Conservation (phyloP, 1,140 invertebrate species). For the Zaprionus gabonicus region DNA sequence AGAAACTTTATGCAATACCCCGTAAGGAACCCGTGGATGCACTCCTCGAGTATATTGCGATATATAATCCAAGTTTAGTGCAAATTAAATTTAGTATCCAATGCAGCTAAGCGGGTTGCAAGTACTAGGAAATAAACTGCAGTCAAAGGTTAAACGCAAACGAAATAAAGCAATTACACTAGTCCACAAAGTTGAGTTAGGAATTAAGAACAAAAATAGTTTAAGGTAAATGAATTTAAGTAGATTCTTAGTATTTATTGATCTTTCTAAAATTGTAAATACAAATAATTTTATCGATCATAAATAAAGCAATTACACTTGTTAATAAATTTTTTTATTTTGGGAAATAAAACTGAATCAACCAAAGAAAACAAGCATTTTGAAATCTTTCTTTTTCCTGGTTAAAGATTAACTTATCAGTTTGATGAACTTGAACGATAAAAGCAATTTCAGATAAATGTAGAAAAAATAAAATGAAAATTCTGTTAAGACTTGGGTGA, state of each 20-base stretch:
- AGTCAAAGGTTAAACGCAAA: not conserved
- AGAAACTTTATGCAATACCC: constrained; percentile 45
- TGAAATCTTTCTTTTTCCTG: no score
- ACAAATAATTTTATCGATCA: no score
- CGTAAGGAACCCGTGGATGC: constrained; percentile 27
- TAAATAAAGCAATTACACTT: not conserved
- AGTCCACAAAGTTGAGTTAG: not conserved
- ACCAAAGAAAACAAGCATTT: no score
- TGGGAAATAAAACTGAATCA: no score
- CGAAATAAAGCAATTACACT: not conserved
- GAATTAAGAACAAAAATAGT: not conserved
- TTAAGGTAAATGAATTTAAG: not conserved
- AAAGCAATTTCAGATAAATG: no score
- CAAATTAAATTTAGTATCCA: not conserved
- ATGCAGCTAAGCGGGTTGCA: not conserved
- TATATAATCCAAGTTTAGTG: not conserved
- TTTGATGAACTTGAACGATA: no score
- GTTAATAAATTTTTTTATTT: not conserved
- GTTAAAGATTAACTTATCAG: no score
- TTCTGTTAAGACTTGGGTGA: no score
- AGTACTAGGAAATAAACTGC: not conserved
- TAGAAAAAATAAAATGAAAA: no score
- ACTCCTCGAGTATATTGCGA: not conserved
- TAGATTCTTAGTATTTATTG: no score
- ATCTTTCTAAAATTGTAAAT: no score